A percentile compares a stretch with the other conserved stretches of the same genome.
Conservation (phyloP, 2,797 vertebrate species). For the Melanotaenia parkinsoni region DNA sequence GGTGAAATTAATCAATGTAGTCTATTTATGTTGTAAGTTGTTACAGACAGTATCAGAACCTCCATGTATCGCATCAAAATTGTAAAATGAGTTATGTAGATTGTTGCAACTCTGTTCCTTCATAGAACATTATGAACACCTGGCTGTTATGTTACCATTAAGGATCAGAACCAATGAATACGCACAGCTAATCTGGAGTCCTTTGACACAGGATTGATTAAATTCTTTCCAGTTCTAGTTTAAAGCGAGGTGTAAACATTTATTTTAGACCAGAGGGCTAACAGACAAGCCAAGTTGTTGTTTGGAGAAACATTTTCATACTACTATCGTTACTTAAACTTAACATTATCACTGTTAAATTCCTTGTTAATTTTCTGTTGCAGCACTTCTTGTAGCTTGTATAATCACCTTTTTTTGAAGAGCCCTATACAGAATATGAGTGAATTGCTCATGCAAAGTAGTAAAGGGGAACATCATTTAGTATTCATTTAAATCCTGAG, state of each 20-base stretch:
- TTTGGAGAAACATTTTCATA: conserved; percentile 36
- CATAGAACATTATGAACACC: neutral
- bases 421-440: neutral
- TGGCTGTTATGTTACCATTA: neutral
- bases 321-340: conserved; percentile 47
- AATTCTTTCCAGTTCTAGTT: neutral
- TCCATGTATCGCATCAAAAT: neutral
- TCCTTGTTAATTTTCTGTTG: conserved; percentile 42
- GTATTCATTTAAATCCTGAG: conserved; percentile 20
- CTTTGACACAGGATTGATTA: neutral
- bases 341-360: conserved; percentile 40
- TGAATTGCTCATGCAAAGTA: neutral
- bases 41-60: neutral
- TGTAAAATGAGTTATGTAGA: neutral
- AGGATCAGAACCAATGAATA: neutral
- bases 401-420: neutral
- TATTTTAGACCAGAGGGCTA: neutral
- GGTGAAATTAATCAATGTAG: neutral
- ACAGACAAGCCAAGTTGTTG: neutral
- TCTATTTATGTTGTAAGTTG: no score
- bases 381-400: conserved; percentile 46
- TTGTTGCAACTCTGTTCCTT: no score
- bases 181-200: neutral
- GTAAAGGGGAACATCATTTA: neutral
- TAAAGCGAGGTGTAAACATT: neutral